These are phyloP conservation scores for Drosophila paranaensis DNA, from an alignment of 2,888 invertebrate genomes.

Conservation along the genomic window DNA sequence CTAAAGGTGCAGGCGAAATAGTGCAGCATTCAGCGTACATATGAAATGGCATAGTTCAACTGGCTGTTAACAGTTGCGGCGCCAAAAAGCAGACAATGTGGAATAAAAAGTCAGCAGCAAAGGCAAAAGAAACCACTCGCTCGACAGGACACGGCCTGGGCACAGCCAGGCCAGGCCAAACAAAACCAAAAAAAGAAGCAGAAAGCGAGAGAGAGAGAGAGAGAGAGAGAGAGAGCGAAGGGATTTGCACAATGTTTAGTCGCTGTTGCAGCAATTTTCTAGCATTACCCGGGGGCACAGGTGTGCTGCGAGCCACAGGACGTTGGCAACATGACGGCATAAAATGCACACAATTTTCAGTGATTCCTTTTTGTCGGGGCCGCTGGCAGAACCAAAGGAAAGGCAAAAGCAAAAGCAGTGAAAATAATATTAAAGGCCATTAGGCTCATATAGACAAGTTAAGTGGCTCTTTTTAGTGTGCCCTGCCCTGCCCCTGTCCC, in stretches of 20 bases:
- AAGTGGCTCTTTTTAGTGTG: constrained; percentile 83
- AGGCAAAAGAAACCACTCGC: constrained; percentile 32
- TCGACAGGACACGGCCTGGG: constrained; percentile 38
- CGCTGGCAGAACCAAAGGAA: constrained; percentile 19
- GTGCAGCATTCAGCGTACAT: constrained; percentile 65
- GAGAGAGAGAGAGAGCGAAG: constrained; percentile 31
- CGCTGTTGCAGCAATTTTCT: constrained; percentile 80
- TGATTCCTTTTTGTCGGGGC: constrained; percentile 61
- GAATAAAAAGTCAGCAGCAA: constrained; percentile 18
- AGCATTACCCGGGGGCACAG: constrained; percentile 79
- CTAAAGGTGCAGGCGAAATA: constrained; percentile 71
- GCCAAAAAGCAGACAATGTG: constrained; percentile 69
- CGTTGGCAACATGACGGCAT: constrained; percentile 66
- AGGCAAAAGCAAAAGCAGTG: constrained; percentile 62
- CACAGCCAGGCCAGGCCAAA: constrained; percentile 46
- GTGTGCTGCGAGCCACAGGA: constrained; percentile 30
- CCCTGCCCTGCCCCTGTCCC: background rate
- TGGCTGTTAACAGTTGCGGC: constrained; percentile 82
- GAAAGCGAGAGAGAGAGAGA: constrained; percentile 10
- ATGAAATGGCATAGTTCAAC: constrained; percentile 80
- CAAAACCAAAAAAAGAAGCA: background rate
- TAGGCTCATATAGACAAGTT: constrained; percentile 85
- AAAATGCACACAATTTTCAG: constrained; percentile 81
- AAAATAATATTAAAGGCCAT: constrained; percentile 84
- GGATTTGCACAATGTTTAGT: constrained; percentile 80